Base-by-base conservation (phyloP, 2,888 invertebrate species). In the Sphinx pinastri region DNA sequence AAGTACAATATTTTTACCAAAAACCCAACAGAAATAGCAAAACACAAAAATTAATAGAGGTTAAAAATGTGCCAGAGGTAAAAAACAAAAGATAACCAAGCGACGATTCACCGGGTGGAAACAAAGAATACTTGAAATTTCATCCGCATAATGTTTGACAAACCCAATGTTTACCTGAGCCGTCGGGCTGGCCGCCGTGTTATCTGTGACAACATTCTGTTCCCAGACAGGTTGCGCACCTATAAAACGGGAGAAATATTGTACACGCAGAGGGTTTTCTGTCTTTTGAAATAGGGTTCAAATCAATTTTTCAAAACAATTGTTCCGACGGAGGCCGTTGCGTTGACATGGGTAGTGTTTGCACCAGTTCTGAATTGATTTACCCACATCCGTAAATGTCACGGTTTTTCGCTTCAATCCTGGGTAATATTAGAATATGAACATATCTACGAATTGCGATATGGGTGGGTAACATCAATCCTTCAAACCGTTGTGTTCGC, bases 331-430 rank as follows among this genome's bases (percentile, higher is more conserved):
- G 68, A 69, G 69, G 67, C 60, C 67, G 72, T 72, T 77, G 75
- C 81, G 84, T 83, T 90, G 91, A 92, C 90, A 87, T 81, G 89
- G 90, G 91, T 89, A 81, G 82, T 88, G 89, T 91, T 89, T 88
- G 86, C 84, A 79, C 84, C 81, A 81, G 82, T 82, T 82, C 80
- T 77, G 86, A 89, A 91, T 90, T 89, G 90, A 90, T 90, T 91
- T 87, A 88, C 91, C 90, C 91, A 90, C 88, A 90, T 91, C 89
- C 86, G 88, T 89, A 87, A 86, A 88, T 86, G 90, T 90, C 90
- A 88, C 81, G 81, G 79, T 86, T 86, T 90, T 89, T 86, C 80
- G 82, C 81, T 81, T 78, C 81, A 73, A 79, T 78, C 77, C 74
- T 77, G 75, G 76, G 79, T 84, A 82, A 85, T 86, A 86, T 85